Evolutionary conservation across 1,140 invertebrate genomes (phyloP), one percentile per base, ranked within the genome.

Genomic region (Papilio aristodemus): DNA sequence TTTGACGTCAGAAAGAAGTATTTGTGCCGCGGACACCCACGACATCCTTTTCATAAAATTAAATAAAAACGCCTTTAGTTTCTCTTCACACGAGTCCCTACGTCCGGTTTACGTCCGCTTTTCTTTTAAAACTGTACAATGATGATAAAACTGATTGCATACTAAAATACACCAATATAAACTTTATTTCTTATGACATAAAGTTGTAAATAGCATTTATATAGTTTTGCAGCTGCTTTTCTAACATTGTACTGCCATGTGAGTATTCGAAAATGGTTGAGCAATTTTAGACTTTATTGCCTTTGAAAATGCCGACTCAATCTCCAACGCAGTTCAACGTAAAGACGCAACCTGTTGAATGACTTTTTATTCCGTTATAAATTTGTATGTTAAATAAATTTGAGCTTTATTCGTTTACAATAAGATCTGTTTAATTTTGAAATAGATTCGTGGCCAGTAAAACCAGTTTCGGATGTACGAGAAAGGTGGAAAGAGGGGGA

Each of bases 101-200:
- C 74, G 80, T 90, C 86, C 87, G 86, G 85, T 84, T 90, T 76
- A 81, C 80, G 84, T 85, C 80, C 77, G 81, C 78, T 87, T 90
- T 89, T 88, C 85, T 81, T 90, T 87, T 84, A 81, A 82, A 83
- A 39, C 72, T 75, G 77, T 71, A 79, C 71, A 76, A 71, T 57
- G 14, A 68, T n/a, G n/a, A n/a, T n/a, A n/a, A 67, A 36, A 46
- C 39, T 19, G 54, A 68, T 74, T 62, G 36, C 37, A 17, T n/a
- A n/a, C 13, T 58, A 27, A 50, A 22, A 14, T 10, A 13, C 11
- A 22, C 58, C 32, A 19, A 68, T 54, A 64, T 67, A 36, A 67
- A 66, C 50, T 46, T 60, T 74, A 72, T 59, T 8, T 5, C 22
- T 13, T 10, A 38, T n/a, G 8, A 17, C 19, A 68, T 72, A 73